Evolutionary conservation across 2,888 invertebrate genomes (phyloP).

Genomic region (Scotopteryx bipunctaria): DNA sequence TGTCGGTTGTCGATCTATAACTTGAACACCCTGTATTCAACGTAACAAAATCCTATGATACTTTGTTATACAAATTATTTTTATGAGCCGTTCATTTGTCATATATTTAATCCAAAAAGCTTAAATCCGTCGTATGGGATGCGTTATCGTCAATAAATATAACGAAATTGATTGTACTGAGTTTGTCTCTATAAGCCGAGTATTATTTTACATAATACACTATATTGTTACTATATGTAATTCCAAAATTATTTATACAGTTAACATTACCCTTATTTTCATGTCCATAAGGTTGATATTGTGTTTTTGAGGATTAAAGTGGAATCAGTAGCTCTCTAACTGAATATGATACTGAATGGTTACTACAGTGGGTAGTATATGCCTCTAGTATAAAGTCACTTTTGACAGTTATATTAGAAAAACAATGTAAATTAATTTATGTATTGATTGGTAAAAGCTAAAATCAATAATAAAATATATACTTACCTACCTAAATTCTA

Average conservation of each 20-base stretch:
- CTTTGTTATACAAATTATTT: background rate
- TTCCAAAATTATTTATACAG: constrained; percentile 15
- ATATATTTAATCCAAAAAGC: constrained; percentile 24
- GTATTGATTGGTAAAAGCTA: too few species aligned
- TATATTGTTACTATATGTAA: constrained; percentile 49
- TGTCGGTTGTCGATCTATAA: too few species aligned
- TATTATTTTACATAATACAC: constrained; percentile 54
- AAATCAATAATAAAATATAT: too few species aligned
- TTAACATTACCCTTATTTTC: constrained; percentile 1
- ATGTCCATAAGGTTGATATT: constrained; percentile 17
- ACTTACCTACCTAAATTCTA: too few species aligned
- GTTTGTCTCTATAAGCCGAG: constrained; percentile 48
- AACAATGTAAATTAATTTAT: background rate
- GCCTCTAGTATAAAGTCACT: constrained; percentile 1
- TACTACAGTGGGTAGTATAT: too few species aligned
- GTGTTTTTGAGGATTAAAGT: background rate
- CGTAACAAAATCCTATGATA: background rate
- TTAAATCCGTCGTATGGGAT: constrained; percentile 12
- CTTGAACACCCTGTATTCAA: too few species aligned
- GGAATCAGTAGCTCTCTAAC: constrained; percentile 31
- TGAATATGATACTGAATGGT: constrained; percentile 35
- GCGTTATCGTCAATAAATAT: constrained; percentile 32
- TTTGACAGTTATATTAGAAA: background rate
- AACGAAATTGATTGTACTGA: constrained; percentile 50
- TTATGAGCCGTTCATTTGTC: constrained; percentile 6